A percentile compares a stretch with the other conserved stretches of the same genome.
phyloP scores from a whole-genome alignment of 2,797 vertebrate species.

The Otolemur crassicaudatus region DNA sequence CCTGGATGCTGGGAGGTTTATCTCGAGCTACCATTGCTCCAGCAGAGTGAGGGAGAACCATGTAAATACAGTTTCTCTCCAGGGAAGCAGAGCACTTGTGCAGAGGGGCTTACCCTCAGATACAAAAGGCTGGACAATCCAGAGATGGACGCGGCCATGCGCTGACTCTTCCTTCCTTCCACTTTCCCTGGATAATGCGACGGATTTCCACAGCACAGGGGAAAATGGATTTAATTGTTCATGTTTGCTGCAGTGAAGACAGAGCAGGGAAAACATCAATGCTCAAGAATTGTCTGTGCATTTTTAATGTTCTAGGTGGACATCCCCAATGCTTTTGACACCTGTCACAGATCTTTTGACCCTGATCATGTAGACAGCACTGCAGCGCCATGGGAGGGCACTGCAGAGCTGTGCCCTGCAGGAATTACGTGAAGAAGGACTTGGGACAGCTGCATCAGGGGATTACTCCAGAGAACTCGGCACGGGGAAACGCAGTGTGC shows the following conservation, averaged over 20 bases:
- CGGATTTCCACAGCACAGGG: background rate
- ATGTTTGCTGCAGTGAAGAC: background rate
- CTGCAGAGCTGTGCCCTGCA: background rate
- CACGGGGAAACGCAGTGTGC: fast-evolving
- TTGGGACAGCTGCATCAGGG: background rate
- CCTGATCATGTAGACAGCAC: fast-evolving
- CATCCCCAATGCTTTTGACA: background rate
- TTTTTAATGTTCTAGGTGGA: background rate
- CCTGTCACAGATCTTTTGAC: fast-evolving
- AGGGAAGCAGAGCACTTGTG: background rate
- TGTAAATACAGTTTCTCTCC: background rate
- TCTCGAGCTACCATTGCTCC: background rate
- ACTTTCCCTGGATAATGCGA: background rate
- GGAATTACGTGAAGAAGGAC: background rate
- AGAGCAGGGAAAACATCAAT: background rate
- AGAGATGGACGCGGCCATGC: fast-evolving
- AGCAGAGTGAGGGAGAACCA: background rate
- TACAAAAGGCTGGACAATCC: background rate
- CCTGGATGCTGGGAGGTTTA: background rate
- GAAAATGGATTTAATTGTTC: background rate
- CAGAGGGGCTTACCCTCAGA: background rate
- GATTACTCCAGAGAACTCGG: background rate
- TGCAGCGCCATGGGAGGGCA: fast-evolving
- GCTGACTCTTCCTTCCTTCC: background rate
- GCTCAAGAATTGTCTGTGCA: background rate